phyloP scores from a whole-genome alignment of 1,140 invertebrate species.

The Radopholus similis region DNA sequence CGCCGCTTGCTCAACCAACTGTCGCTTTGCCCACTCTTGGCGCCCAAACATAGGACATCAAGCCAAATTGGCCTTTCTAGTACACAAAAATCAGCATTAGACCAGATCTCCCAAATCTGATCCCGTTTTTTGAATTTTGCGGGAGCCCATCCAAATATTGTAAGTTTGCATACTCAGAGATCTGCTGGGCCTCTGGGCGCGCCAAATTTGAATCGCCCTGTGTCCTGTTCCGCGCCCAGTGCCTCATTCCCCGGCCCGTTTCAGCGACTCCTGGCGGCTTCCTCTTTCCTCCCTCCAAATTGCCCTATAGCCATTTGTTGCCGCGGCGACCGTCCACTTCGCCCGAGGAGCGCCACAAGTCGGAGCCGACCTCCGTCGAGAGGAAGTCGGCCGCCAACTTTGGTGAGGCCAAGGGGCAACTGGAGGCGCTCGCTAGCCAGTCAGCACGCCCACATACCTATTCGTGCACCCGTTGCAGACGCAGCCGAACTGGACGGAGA shows the following conservation, averaged over 20 bases:
- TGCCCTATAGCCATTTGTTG: neutral
- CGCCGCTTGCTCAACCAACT: no score
- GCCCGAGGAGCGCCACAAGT: conserved; percentile 10
- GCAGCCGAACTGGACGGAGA: neutral
- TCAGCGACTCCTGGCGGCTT: conserved; percentile 25
- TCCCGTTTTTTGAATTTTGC: no score
- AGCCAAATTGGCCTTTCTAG: no score
- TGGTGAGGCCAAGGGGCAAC: neutral
- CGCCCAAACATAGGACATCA: no score
- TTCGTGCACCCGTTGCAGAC: neutral
- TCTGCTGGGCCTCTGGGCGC: neutral
- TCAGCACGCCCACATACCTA: neutral
- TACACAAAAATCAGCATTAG: no score
- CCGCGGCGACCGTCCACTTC: conserved; percentile 37
- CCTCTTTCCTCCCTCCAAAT: neutral
- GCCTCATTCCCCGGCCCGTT: no score
- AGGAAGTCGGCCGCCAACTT: no score
- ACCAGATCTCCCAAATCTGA: no score
- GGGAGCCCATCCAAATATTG: neutral
- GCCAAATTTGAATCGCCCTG: neutral
- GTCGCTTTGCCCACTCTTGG: no score
- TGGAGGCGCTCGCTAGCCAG: neutral
- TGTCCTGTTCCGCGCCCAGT: no score
- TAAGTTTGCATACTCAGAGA: neutral
- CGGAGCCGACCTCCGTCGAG: no score